Percentiles rank a stretch among this genome's conserved stretches.
Conservation (phyloP, 2,113 vertebrate genomes). For the Psammodynastes pulverulentus region DNA sequence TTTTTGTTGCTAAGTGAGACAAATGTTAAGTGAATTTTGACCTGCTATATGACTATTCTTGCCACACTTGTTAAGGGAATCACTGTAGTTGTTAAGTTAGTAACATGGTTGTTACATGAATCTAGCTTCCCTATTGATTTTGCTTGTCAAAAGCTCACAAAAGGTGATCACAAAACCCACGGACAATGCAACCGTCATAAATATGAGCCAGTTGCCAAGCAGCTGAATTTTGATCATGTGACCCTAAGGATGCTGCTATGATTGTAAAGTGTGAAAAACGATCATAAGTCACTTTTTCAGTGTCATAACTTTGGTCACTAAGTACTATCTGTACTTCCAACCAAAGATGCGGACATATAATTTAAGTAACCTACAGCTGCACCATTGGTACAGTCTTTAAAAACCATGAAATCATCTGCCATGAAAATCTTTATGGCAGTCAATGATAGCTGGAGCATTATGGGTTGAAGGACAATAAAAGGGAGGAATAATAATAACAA, state of each 20-base stretch:
- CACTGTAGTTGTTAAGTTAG: not conserved
- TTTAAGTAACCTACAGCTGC: not conserved
- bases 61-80: not conserved
- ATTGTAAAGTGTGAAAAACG: no score
- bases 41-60: not conserved
- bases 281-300: no score
- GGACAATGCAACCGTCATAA: no score
- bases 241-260: no score
- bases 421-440: not conserved
- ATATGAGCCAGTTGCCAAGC: no score
- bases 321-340: not conserved
- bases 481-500: not conserved
- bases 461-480: not conserved
- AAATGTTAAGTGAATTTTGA: not conserved
- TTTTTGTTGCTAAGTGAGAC: not conserved
- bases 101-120: not conserved
- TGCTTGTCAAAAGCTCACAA: not conserved
- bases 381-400: not conserved
- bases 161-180: no score
- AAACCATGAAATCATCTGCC: not conserved
- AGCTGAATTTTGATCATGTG: no score
- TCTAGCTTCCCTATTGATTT: not conserved
- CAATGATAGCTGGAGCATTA: not conserved
- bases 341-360: not conserved
- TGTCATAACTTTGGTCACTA: not conserved